Percentiles rank a stretch among this genome's conserved stretches.
These are phyloP conservation scores for Dendrocincla fuliginosa DNA, from an alignment of 2,797 vertebrate genomes.

Conservation along the genomic window DNA sequence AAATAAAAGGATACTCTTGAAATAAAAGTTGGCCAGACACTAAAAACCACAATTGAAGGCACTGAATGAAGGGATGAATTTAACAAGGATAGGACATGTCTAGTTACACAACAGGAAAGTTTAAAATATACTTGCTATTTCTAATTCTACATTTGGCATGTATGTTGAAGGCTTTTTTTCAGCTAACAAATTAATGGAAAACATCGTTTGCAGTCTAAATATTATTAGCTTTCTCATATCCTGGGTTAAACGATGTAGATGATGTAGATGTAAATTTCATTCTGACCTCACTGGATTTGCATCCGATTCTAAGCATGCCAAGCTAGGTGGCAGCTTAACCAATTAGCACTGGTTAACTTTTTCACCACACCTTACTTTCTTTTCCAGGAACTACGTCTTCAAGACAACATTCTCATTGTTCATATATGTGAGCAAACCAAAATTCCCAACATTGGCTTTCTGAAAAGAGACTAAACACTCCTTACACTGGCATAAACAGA, in stretches of 20 bases:
- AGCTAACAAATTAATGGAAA: neutral
- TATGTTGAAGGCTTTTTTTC: neutral
- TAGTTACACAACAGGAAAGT: neutral
- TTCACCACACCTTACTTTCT: neutral
- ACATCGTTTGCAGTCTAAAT: neutral
- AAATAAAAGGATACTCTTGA: slow-evolving; percentile 1
- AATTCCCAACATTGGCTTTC: neutral
- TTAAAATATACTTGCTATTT: neutral
- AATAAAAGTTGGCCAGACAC: neutral
- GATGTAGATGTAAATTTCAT: neutral
- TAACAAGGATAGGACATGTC: neutral
- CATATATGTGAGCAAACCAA: neutral
- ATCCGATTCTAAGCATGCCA: neutral
- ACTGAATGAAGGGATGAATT: neutral
- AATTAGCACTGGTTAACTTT: neutral
- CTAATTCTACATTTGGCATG: neutral
- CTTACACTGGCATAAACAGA: neutral
- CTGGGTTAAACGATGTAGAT: neutral
- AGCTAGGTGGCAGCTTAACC: neutral
- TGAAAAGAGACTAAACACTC: neutral
- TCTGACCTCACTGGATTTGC: neutral
- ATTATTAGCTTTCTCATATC: neutral
- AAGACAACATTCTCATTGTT: neutral
- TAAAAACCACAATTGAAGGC: neutral
- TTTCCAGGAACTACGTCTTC: neutral